These are phyloP conservation scores for Eubasilissa regina DNA, from an alignment of 1,140 invertebrate genomes.

Conservation along the genomic window DNA sequence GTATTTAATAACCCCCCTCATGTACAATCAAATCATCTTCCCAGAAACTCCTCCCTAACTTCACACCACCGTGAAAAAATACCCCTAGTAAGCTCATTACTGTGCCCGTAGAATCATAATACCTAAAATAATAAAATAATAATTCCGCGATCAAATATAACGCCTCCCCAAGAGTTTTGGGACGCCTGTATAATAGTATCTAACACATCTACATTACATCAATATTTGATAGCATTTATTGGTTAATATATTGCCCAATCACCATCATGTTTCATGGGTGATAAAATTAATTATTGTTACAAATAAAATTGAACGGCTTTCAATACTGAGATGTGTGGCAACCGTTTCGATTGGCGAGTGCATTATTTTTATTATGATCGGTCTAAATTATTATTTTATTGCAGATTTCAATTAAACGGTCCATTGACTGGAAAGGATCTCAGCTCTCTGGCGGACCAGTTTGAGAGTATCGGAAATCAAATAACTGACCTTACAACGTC, in stretches of 20 bases:
- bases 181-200: no score
- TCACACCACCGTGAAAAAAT: no score
- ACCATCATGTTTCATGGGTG: neutral
- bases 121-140: no score
- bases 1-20: no score
- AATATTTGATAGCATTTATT: no score
- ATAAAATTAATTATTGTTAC: slow-evolving; percentile 29
- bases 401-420: slow-evolving; percentile 73
- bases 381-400: slow-evolving; percentile 12
- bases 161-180: no score
- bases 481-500: slow-evolving; percentile 79
- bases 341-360: neutral
- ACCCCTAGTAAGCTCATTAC: no score
- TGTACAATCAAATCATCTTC: no score
- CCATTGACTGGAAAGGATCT: slow-evolving; percentile 82
- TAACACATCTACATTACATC: no score
- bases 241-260: neutral
- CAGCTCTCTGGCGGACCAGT: slow-evolving; percentile 80
- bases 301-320: neutral
- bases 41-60: no score
- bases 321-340: neutral
- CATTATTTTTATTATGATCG: slow-evolving; percentile 25
- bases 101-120: no score
- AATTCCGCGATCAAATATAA: no score
- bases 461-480: slow-evolving; percentile 82